Base-by-base conservation (phyloP, 2,888 invertebrate species). In the Eilema sororculum region DNA sequence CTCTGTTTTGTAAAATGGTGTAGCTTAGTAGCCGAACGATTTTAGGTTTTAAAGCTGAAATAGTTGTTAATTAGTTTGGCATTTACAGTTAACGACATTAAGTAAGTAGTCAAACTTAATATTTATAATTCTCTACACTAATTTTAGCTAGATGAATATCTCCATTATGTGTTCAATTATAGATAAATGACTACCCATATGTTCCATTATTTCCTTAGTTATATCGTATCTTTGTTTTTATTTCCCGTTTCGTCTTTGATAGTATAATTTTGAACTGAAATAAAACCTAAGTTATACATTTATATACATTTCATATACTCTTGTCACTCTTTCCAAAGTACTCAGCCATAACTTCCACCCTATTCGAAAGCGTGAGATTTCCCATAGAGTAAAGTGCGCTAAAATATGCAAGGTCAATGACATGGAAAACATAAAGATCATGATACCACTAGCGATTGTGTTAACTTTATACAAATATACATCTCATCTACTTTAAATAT, bases 401-500 rank as follows among this genome's bases (percentile, higher is more conserved):
- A 52, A 52, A 22, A 57, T n/a, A 46, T 22, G 22, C 16, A 24
- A 67, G 66, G 56, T 58, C 63, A 63, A 63, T 59, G 59, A 67
- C 67, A n/a, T 13, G 20, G 2, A 22, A 68, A 56, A 57, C 37
- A 33, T 62, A 59, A 24, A 13, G 41, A 30, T 46, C 22, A 68
- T 67, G 69, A 62, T 10, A 58, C 60, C 69, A 46, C 71, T 64
- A n/a, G 56, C 61, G 68, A n/a, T 22, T 64, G 8, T 0, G 16
- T 73, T 63, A 66, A 28, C 72, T 68, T 68, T 67, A 71, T 25
- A 74, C 59, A 68, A 72, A 78, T 73, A 75, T 60, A 41, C 9
- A 37, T 80, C 25, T 77, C 76, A 84, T 78, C 78, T 69, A 76
- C 68, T 69, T 71, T 68, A 68, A 67, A 77, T 85, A 84, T 84